phyloP scores from a whole-genome alignment of 2,888 invertebrate genomes.

The Drosophila neoperkinsi region DNA sequence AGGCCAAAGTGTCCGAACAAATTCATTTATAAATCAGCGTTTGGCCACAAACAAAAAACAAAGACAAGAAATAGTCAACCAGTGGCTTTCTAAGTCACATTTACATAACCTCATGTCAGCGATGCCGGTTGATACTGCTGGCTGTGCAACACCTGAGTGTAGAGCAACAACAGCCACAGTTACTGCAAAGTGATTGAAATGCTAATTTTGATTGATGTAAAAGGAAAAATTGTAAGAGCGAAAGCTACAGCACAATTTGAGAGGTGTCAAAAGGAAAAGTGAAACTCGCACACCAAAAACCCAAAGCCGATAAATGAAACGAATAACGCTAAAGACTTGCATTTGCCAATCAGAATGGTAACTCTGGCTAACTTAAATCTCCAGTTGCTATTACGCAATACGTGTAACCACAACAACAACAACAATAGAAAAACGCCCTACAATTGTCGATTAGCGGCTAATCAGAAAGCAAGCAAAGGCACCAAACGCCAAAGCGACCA shows the following conservation, averaged over 20 bases:
- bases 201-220: conserved; percentile 75
- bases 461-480: conserved; percentile 51
- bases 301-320: conserved; percentile 44
- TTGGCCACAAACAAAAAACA: conserved; percentile 3
- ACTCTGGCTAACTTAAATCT: conserved; percentile 4
- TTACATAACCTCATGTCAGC: conserved; percentile 40
- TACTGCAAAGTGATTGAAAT: conserved; percentile 64
- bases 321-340: conserved; percentile 19
- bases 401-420: conserved; percentile 25
- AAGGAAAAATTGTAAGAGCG: conserved; percentile 53
- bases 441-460: conserved; percentile 55
- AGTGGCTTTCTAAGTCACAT: conserved; percentile 49
- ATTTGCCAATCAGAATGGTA: conserved; percentile 45
- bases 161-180: conserved; percentile 7
- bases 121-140: conserved; percentile 27
- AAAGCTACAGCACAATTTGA: conserved; percentile 57
- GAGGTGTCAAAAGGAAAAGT: conserved; percentile 73
- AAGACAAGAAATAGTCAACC: conserved; percentile 6
- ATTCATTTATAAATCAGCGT: conserved; percentile 27
- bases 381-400: conserved; percentile 47
- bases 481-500: conserved; percentile 44
- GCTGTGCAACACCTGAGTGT: conserved; percentile 1
- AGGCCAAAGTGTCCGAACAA: conserved; percentile 28
- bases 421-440: conserved; percentile 35
- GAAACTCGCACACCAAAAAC: conserved; percentile 49